Percentiles rank a stretch among this genome's conserved stretches.
These are phyloP conservation scores for Maniola hyperantus DNA, from an alignment of 2,888 invertebrate genomes.

Conservation along the genomic window DNA sequence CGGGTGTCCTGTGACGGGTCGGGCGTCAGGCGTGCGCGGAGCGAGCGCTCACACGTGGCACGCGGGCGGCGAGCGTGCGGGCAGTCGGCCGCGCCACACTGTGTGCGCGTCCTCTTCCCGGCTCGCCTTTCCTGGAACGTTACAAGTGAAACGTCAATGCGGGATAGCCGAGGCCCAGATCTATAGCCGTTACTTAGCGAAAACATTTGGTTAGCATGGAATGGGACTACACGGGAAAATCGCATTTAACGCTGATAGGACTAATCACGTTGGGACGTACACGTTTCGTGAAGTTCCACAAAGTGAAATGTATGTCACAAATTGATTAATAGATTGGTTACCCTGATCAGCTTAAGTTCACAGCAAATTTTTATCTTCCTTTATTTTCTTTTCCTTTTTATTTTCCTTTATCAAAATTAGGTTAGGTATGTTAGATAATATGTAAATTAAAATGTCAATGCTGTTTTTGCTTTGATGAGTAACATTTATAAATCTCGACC, in stretches of 20 bases:
- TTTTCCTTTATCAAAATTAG: not conserved
- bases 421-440: too few species aligned
- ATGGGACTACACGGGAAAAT: not conserved
- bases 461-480: not conserved
- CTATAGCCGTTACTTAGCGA: slow-evolving; percentile 7
- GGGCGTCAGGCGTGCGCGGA: slow-evolving; percentile 41
- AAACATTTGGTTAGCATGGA: not conserved
- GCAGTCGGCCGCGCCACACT: slow-evolving; percentile 68
- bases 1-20: slow-evolving; percentile 38
- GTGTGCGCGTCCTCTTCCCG: slow-evolving; percentile 54
- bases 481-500: slow-evolving; percentile 9
- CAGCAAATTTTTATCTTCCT: not conserved
- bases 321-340: not conserved
- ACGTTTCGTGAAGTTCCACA: not conserved
- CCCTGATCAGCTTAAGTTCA: not conserved
- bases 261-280: not conserved
- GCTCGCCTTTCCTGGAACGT: slow-evolving; percentile 69
- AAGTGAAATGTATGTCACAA: not conserved
- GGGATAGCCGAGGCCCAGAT: not conserved
- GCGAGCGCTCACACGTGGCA: slow-evolving; percentile 64
- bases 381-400: too few species aligned
- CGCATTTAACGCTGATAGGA: not conserved
- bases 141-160: not conserved
- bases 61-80: slow-evolving; percentile 69
- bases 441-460: not conserved